These are phyloP conservation scores for Zygogramma bicolorata DNA, from an alignment of 2,888 invertebrate genomes.

Conservation along the genomic window DNA sequence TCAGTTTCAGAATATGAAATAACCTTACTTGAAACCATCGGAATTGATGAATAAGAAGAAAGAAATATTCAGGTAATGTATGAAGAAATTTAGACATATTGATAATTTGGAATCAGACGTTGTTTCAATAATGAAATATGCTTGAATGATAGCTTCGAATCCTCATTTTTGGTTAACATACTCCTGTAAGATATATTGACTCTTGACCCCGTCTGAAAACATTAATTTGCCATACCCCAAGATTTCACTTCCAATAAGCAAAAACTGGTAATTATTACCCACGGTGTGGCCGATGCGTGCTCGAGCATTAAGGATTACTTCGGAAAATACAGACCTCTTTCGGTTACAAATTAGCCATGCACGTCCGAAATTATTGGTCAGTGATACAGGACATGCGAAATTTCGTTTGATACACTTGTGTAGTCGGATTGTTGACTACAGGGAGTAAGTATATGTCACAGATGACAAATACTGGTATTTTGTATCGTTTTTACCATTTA, in stretches of 20 bases:
- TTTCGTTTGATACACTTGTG: background rate
- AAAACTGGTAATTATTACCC: background rate
- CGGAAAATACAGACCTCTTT: background rate
- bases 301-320: background rate
- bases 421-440: background rate
- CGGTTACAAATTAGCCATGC: background rate
- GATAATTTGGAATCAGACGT: too few species aligned
- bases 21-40: too few species aligned
- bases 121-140: too few species aligned
- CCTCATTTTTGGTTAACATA: background rate
- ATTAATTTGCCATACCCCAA: background rate
- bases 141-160: too few species aligned
- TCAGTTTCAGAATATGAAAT: too few species aligned
- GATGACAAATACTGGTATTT: background rate
- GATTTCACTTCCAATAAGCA: background rate
- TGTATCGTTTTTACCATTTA: too few species aligned
- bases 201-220: background rate
- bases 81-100: too few species aligned
- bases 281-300: background rate
- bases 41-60: too few species aligned
- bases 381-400: background rate
- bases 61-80: too few species aligned
- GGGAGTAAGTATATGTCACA: background rate
- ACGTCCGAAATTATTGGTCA: background rate
- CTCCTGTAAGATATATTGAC: background rate